Evolutionary conservation across 1,140 invertebrate species (phyloP).

Genomic region (Pissodes strobi): DNA sequence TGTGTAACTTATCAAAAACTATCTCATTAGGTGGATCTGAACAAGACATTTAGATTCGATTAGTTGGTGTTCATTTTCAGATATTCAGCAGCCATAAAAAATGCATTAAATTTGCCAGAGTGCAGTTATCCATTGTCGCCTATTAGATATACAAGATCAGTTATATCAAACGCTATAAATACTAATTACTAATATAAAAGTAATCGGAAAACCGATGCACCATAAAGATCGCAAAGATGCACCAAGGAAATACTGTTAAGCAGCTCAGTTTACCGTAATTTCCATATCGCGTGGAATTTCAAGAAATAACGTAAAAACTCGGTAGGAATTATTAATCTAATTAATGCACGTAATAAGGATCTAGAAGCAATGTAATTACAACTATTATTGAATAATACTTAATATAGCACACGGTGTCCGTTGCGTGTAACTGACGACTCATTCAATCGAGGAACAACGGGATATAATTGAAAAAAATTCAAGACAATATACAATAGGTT

Average conservation of each 20-base stretch:
- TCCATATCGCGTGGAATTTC: conserved; percentile 25
- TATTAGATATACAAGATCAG: too few species aligned
- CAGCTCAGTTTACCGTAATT: conserved; percentile 19
- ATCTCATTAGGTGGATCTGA: too few species aligned
- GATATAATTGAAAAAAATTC: too few species aligned
- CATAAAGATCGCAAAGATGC: neutral
- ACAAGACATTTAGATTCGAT: too few species aligned
- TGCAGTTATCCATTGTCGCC: too few species aligned
- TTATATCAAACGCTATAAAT: neutral
- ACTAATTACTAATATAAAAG: conserved; percentile 8
- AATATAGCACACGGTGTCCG: neutral
- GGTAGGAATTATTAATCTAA: conserved; percentile 18
- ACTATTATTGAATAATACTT: conserved; percentile 24
- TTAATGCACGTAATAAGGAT: conserved; percentile 10
- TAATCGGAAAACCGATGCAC: neutral
- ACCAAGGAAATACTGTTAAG: conserved; percentile 13
- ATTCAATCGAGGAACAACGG: neutral
- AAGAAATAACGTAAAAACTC: conserved; percentile 1
- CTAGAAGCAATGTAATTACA: conserved; percentile 10
- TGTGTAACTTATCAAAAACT: too few species aligned
- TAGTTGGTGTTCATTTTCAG: too few species aligned
- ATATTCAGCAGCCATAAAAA: too few species aligned
- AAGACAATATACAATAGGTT: too few species aligned
- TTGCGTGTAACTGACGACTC: neutral
- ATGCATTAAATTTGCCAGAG: too few species aligned